Evolutionary conservation across 2,113 vertebrate species (phyloP).

Genomic region (Hemiscyllium ocellatum): DNA sequence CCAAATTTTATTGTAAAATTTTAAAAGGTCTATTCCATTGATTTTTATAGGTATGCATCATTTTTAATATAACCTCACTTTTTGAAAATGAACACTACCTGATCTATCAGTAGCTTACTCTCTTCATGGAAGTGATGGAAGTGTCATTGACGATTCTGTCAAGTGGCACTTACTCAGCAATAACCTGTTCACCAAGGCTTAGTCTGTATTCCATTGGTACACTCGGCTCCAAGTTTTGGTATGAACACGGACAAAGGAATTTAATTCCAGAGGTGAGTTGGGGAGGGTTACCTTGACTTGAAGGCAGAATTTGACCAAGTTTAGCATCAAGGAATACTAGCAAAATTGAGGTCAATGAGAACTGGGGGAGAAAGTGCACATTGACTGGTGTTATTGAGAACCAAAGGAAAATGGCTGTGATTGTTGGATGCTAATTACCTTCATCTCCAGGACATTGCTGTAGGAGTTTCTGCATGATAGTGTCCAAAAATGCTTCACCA

Average conservation of each 20-base stretch:
- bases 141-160: neutral
- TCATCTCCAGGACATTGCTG: neutral
- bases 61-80: neutral
- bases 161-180: neutral
- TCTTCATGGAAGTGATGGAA: neutral
- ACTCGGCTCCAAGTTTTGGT: neutral
- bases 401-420: neutral
- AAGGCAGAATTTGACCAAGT: neutral
- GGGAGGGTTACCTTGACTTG: neutral
- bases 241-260: neutral
- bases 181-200: neutral
- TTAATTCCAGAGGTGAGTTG: neutral
- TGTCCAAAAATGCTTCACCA: neutral
- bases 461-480: neutral
- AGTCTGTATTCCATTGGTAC: neutral
- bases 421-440: neutral
- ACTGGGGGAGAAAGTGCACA: neutral
- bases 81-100: neutral
- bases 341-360: neutral
- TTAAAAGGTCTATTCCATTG: neutral
- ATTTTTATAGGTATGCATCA: neutral
- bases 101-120: neutral
- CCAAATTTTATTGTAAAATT: neutral
- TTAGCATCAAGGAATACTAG: neutral
- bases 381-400: neutral